Percentiles rank a stretch among this genome's conserved stretches.
Evolutionary conservation across 2,888 invertebrate species (phyloP).

Genomic region (Lasioglossum malachurum): DNA sequence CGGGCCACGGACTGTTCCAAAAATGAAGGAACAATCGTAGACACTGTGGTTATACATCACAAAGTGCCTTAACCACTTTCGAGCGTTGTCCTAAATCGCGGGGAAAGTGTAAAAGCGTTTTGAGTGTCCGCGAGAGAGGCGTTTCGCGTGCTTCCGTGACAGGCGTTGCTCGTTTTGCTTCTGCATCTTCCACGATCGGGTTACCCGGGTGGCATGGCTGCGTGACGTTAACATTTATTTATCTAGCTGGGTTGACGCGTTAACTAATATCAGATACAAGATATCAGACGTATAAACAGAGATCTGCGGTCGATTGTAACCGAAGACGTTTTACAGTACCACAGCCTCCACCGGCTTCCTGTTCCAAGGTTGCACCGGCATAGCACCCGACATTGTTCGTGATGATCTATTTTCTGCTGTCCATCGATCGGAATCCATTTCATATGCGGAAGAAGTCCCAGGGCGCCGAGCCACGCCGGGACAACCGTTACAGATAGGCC

Average conservation of each 20-base stretch:
- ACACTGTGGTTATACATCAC: too few relatives aligned
- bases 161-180: slow-evolving; percentile 38
- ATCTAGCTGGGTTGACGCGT: slow-evolving; percentile 63
- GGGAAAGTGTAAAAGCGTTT: slow-evolving; percentile 40
- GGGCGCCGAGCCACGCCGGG: slow-evolving; percentile 32
- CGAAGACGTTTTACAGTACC: slow-evolving; percentile 73
- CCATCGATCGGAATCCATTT: slow-evolving; percentile 70
- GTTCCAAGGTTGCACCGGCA: slow-evolving; percentile 70
- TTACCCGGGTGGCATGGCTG: slow-evolving; percentile 50
- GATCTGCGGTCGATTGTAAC: slow-evolving; percentile 74
- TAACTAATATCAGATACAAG: slow-evolving; percentile 71
- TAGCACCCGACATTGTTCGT: slow-evolving; percentile 54
- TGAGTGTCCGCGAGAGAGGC: not conserved
- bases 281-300: slow-evolving; percentile 71
- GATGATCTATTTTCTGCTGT: slow-evolving; percentile 68
- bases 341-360: slow-evolving; percentile 72
- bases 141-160: slow-evolving; percentile 52
- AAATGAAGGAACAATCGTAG: too few relatives aligned
- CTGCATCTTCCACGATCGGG: slow-evolving; percentile 47
- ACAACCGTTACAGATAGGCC: slow-evolving; percentile 64
- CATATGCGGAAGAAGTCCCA: slow-evolving; percentile 69
- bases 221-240: slow-evolving; percentile 63
- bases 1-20: too few relatives aligned
- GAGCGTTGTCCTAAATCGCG: slow-evolving; percentile 25
- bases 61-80: slow-evolving; percentile 1